Evolutionary conservation across 2,888 invertebrate species (phyloP).

Genomic region (Allygus modestus): DNA sequence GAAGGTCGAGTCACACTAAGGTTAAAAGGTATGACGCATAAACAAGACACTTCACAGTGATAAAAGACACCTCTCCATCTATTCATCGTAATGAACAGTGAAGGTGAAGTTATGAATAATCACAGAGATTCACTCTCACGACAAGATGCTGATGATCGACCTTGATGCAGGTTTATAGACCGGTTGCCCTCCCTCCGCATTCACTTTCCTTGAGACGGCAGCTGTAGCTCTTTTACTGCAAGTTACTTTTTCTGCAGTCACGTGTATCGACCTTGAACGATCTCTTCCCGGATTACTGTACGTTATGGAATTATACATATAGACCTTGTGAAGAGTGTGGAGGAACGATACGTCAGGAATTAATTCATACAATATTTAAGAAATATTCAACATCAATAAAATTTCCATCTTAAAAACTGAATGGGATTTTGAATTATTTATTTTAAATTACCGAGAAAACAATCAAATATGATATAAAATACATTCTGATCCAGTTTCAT

Average conservation of each 20-base stretch:
- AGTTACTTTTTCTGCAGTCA: background rate
- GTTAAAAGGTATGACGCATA: background rate
- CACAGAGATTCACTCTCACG: conserved; percentile 2
- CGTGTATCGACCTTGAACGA: too few relatives aligned
- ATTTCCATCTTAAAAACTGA: too few relatives aligned
- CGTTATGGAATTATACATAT: too few relatives aligned
- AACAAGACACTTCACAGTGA: background rate
- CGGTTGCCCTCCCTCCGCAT: background rate
- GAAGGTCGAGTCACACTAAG: background rate
- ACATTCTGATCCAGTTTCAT: too few relatives aligned
- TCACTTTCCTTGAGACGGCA: background rate
- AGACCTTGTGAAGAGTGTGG: too few relatives aligned
- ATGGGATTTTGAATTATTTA: too few relatives aligned
- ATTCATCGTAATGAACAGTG: conserved; percentile 12
- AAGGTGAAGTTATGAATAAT: background rate
- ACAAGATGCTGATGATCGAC: background rate
- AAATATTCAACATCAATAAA: too few relatives aligned
- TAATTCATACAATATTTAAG: too few relatives aligned
- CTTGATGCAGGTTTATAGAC: background rate
- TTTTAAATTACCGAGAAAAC: too few relatives aligned
- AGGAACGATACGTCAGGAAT: too few relatives aligned
- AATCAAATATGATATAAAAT: too few relatives aligned
- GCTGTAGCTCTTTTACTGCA: background rate
- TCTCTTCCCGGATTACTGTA: too few relatives aligned
- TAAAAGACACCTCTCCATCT: background rate